phyloP scores from a whole-genome alignment of 2,888 invertebrate species.

The Microchrysa polita region DNA sequence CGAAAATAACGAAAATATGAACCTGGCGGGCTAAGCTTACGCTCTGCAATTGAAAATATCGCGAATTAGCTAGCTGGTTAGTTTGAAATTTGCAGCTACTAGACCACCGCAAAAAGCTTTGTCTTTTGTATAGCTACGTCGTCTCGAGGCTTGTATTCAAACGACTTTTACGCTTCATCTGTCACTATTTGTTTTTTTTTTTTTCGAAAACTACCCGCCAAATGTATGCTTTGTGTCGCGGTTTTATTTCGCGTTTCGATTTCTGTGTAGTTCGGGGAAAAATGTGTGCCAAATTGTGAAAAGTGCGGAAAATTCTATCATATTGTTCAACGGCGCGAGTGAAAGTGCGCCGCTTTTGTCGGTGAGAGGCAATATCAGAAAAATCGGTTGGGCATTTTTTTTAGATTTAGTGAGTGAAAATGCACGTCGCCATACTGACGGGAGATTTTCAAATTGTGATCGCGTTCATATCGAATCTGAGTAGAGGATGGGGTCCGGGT shows the following conservation, averaged over 20 bases:
- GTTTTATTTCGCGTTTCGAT: constrained; percentile 2
- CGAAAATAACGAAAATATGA: constrained; percentile 34
- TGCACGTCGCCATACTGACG: constrained; percentile 14
- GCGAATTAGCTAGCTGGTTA: constrained; percentile 31
- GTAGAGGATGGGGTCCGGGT: constrained; percentile 12
- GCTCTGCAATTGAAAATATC: constrained; percentile 10
- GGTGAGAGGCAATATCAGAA: background rate
- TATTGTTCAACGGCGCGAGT: background rate
- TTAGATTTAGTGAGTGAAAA: constrained; percentile 27
- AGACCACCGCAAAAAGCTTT: constrained; percentile 25
- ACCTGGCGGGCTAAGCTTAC: background rate
- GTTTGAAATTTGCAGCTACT: background rate
- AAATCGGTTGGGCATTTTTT: background rate
- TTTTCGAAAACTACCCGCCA: constrained; percentile 18
- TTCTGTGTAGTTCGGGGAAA: background rate
- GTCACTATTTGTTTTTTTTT: background rate
- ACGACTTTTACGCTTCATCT: constrained; percentile 1
- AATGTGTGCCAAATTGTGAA: constrained; percentile 29
- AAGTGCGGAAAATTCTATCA: constrained; percentile 14
- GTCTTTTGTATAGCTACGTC: background rate
- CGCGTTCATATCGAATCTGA: background rate
- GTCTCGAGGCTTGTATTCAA: background rate
- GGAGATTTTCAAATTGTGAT: constrained; percentile 12
- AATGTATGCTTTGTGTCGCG: background rate
- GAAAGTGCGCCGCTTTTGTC: background rate